Evolutionary conservation across 2,797 vertebrate genomes (phyloP), one percentile per base, ranked within the genome.

Genomic region (Neosilurus mollespiculum): DNA sequence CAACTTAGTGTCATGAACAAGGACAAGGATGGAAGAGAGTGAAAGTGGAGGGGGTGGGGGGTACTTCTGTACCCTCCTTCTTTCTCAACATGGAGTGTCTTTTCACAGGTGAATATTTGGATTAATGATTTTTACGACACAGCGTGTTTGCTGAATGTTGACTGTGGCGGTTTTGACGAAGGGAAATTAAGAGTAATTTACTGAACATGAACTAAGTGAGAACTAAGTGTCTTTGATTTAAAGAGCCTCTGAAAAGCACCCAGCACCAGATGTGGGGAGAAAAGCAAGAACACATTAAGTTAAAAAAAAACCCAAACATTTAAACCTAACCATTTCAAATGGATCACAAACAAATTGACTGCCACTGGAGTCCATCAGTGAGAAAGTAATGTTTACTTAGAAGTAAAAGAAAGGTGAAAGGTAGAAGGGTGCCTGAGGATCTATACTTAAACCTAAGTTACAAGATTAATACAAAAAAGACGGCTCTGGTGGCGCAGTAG

Each of bases 1-100:
- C 71, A 85, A 72, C 73, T 67, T 82, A 76, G 78, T 84, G 83
- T 88, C 70, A 77, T 54, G 84, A 85, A 64, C 18, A 66, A 77
- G 18, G 70, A 62, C 65, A 26, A 53, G 34, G 30, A 78, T 34
- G 22, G 49, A 72, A 80, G 77, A 59, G 77, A 62, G 62, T 26
- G 65, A 82, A 62, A 64, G 14, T 71, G 43, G 12, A 51, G 22
- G 15, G 54, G 64, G 64, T 61, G 79, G 82, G 81, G 82, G 76
- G 22, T 54, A 82, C 83, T 64, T 75, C 12, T 4, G 12, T 59
- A 9, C 51, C 78, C 71, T 67, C 67, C 24, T 84, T 78, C 53
- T 62, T 70, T 81, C 58, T 20, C 24, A 78, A 34, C 56, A 30
- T 81, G 43, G 53, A 81, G 64, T 78, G 26, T 78, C 66, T 71